phyloP scores from a whole-genome alignment of 2,113 vertebrate species.

The Heterochromis multidens region DNA sequence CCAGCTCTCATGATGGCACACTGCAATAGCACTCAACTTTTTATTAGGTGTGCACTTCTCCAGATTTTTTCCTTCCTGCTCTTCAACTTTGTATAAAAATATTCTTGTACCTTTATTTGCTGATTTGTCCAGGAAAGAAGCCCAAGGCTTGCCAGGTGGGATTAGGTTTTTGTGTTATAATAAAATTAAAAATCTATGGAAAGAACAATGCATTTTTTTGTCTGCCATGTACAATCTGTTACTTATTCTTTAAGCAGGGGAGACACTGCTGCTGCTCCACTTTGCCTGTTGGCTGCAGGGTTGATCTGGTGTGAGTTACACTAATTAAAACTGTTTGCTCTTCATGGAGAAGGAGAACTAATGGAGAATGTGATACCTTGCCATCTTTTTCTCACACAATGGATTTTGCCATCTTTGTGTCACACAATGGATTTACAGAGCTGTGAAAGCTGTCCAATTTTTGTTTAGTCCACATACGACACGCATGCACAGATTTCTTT shows the following conservation, averaged over 20 bases:
- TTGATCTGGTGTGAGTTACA: constrained; percentile 26
- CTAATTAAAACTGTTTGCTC: constrained; percentile 35
- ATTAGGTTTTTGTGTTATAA: constrained; percentile 8
- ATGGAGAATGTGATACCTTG: constrained; percentile 5
- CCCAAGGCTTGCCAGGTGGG: not conserved
- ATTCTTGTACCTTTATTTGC: constrained; percentile 19
- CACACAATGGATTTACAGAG: constrained; percentile 5
- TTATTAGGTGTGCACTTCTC: constrained; percentile 27
- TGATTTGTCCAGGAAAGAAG: constrained; percentile 8
- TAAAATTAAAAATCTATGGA: not conserved
- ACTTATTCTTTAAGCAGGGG: not conserved
- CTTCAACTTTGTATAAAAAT: constrained; percentile 11
- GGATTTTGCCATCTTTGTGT: constrained; percentile 12
- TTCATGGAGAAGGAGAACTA: not conserved
- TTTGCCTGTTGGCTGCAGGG: constrained; percentile 10
- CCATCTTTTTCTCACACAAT: constrained; percentile 18
- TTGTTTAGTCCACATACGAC: not conserved
- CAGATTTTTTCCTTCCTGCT: constrained; percentile 17
- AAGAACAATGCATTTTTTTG: constrained; percentile 1
- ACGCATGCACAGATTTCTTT: not conserved
- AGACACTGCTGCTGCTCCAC: not conserved
- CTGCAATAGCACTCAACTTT: constrained; percentile 12
- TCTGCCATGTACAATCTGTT: constrained; percentile 3
- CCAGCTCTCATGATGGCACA: constrained; percentile 22
- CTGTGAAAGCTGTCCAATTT: not conserved